Conservation (phyloP, 2,113 vertebrate genomes). For the Beaufortia kweichowensis region DNA sequence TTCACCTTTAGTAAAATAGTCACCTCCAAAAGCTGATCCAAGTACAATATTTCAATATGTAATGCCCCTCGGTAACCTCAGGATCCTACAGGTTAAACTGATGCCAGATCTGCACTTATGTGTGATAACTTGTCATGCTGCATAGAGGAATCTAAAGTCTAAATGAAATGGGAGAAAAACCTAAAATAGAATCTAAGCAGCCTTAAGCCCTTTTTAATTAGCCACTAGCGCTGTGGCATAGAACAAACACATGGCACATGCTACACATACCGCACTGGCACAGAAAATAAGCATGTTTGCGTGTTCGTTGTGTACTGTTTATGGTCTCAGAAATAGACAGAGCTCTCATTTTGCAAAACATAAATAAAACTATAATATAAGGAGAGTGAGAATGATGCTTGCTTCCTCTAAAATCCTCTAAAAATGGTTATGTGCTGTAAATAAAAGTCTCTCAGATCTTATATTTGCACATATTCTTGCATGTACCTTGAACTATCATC, state of each 20-base stretch:
- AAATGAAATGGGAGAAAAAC: conserved; percentile 22
- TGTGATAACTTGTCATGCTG: background rate
- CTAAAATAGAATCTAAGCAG: conserved; percentile 40
- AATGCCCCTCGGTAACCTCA: background rate
- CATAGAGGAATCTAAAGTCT: conserved; percentile 17
- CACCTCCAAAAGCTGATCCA: background rate
- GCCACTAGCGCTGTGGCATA: conserved; percentile 36
- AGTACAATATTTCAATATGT: background rate
- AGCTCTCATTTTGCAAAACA: background rate
- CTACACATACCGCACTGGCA: conserved; percentile 47
- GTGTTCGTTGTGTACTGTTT: conserved; percentile 4
- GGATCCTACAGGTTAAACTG: background rate
- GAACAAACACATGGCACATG: conserved; percentile 35
- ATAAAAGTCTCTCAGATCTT: background rate
- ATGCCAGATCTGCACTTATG: conserved; percentile 33
- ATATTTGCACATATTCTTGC: no score
- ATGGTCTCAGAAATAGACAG: background rate
- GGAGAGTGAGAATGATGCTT: background rate
- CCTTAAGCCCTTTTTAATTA: conserved; percentile 57
- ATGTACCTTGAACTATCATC: no score
- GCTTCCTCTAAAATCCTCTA: background rate
- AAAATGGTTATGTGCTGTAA: background rate
- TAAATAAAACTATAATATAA: background rate
- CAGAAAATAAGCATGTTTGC: conserved; percentile 41
- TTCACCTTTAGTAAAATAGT: background rate